phyloP scores from a whole-genome alignment of 2,797 vertebrate genomes.

The Zalophus californianus region DNA sequence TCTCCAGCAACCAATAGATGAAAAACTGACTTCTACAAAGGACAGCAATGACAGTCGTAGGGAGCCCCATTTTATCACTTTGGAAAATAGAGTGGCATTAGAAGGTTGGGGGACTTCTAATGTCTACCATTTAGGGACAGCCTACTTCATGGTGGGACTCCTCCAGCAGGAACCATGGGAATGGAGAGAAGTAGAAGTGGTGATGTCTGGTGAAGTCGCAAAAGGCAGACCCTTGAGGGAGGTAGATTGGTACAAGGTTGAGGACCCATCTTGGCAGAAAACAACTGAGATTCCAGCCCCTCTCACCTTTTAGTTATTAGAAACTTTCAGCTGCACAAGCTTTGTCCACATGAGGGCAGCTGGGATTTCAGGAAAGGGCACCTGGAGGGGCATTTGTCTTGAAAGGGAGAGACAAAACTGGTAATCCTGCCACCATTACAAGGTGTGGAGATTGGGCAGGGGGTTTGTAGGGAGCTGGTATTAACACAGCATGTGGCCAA shows the following conservation, averaged over 20 bases:
- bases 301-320: neutral
- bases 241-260: neutral
- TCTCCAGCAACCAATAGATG: neutral
- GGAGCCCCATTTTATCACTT: neutral
- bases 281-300: neutral
- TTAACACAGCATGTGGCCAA: neutral
- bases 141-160: neutral
- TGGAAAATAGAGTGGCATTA: neutral
- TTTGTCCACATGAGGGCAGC: neutral
- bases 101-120: neutral
- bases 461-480: rapidly evolving
- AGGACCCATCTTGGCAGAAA: neutral
- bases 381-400: neutral
- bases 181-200: neutral
- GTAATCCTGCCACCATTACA: neutral
- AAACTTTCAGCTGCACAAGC: neutral
- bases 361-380: neutral
- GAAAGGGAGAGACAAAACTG: neutral
- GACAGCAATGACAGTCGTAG: neutral
- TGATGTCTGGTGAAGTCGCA: neutral
- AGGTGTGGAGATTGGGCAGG: neutral
- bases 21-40: neutral
- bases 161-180: neutral
- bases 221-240: neutral
- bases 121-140: neutral